Percentiles rank a stretch among this genome's conserved stretches.
phyloP scores from a whole-genome alignment of 2,888 invertebrate species.

The Melinaea menophilus region DNA sequence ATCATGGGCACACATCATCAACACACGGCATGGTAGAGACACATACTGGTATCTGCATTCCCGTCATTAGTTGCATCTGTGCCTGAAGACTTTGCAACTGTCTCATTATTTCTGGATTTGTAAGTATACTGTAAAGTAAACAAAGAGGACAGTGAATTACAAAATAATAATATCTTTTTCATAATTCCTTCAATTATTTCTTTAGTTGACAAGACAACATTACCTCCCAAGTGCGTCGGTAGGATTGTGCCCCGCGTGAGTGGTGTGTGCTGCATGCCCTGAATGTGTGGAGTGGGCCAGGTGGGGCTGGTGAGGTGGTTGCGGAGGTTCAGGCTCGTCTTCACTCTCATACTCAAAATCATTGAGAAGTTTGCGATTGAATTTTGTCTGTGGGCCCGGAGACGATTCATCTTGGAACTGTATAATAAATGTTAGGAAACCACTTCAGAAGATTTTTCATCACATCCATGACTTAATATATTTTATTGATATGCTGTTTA shows the following conservation, averaged over 20 bases:
- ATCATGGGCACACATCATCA: background rate
- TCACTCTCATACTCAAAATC: constrained; percentile 96
- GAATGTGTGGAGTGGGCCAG: constrained; percentile 18
- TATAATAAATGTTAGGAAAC: constrained; percentile 6
- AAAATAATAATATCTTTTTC: too few relatives aligned
- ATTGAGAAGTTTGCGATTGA: constrained; percentile 87
- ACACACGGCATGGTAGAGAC: background rate
- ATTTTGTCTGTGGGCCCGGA: constrained; percentile 76
- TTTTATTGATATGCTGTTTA: constrained; percentile 3
- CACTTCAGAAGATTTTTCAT: background rate
- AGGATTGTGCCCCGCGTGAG: constrained; percentile 40
- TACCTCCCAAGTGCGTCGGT: constrained; percentile 67
- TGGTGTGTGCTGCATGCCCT: constrained; percentile 23
- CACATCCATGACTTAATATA: background rate
- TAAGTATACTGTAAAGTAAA: constrained; percentile 78
- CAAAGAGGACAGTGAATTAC: too few relatives aligned
- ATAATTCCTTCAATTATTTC: too few relatives aligned
- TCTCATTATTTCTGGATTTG: constrained; percentile 92
- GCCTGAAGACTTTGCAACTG: constrained; percentile 90
- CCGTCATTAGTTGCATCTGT: constrained; percentile 73
- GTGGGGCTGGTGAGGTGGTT: constrained; percentile 33
- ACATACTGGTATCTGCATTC: constrained; percentile 71
- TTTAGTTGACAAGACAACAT: background rate
- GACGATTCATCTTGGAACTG: constrained; percentile 68
- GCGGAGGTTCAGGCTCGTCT: constrained; percentile 79